Base-by-base conservation (phyloP, 2,113 vertebrate genomes). In the Jaculus jaculus region DNA sequence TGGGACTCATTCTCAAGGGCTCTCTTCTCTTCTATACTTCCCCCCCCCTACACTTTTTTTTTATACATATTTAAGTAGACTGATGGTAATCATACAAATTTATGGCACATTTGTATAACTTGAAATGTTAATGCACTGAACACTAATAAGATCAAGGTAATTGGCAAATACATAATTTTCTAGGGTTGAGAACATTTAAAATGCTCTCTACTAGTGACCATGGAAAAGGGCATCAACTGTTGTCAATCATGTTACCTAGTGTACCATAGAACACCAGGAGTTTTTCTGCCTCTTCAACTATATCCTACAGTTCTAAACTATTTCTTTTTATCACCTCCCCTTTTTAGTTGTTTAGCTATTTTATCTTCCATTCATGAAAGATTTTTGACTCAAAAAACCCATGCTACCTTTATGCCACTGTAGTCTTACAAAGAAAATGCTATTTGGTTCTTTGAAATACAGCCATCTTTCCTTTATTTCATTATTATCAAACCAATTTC, bases 401-500 rank as follows among this genome's bases (percentile, higher is more conserved):
- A 65, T 34, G 4, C 42, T 47, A 47, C 42, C 74, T 69, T 73
- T 82, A 51, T 89, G 81, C 69, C 51, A 23, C 2, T 39, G 4
- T 3, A 15, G 28, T 81, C 61, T 26, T 21, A 84, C n/a, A 68
- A 39, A n/a, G 68, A 63, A 82, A 92, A 6, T 5, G 77, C 68
- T 23, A 37, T 60, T 60, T 61, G n/a, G 16, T 91, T 32, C 60
- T 61, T 90, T 93, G 87, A 89, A 42, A 84, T 30, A 63, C 4
- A 73, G 37, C 66, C 20, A 15, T 68, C 11, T 78, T 90, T 85
- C 51, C 65, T 90, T 95, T 84, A 32, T 42, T 83, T 91, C 79
- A 88, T 72, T 74, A 37, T 92, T 60, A 88, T 28, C 61, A 89
- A 88, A 42, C 34, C 51, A 71, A 77, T 5, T 77, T 88, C 12